Evolutionary conservation across 2,113 vertebrate species (phyloP).

Genomic region (Atlantisia rogersi): DNA sequence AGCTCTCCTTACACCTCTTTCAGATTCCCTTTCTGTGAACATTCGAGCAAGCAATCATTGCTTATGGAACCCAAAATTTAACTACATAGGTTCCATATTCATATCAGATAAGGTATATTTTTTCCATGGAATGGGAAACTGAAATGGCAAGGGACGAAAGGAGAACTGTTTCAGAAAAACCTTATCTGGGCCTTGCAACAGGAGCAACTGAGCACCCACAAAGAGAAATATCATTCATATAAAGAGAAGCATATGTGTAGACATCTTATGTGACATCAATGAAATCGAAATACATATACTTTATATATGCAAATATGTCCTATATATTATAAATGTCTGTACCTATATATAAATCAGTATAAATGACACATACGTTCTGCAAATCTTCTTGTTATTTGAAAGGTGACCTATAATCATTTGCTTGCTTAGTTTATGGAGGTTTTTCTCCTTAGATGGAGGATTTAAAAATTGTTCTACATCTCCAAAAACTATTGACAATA

Average conservation of each 20-base stretch:
- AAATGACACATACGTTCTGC: neutral
- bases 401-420: neutral
- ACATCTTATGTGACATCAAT: neutral
- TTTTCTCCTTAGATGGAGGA: neutral
- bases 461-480: neutral
- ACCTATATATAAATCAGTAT: neutral
- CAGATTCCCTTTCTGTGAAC: neutral
- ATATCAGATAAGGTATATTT: neutral
- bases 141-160: neutral
- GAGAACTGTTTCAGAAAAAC: neutral
- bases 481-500: neutral
- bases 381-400: neutral
- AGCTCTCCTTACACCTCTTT: neutral
- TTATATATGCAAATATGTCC: neutral
- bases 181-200: neutral
- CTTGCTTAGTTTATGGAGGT: neutral
- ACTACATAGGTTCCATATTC: neutral
- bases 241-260: neutral
- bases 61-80: neutral
- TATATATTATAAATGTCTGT: neutral
- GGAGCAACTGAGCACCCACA: neutral
- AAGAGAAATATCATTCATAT: neutral
- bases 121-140: neutral
- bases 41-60: neutral
- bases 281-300: neutral